Evolutionary conservation across 2,888 invertebrate genomes (phyloP), one percentile per base, ranked within the genome.

Genomic region (Dicranocentrus wangi): DNA sequence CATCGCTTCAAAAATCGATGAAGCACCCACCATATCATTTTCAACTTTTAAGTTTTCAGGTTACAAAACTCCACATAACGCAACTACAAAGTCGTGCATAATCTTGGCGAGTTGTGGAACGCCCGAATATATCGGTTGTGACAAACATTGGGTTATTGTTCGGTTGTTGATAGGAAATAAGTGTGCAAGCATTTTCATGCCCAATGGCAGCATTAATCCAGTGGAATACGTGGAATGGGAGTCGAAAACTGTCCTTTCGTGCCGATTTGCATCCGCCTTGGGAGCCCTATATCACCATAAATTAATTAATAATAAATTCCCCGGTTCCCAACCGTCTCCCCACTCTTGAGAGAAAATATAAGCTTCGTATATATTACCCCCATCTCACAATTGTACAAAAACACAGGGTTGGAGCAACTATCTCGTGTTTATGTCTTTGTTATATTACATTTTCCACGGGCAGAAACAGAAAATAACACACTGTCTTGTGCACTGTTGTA

Each of bases 271-370:
- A 81, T 81, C 73, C 80, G 58, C 73, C 80, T 81, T 81, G 80
- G 80, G 80, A 81, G 73, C 73, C 73, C 80, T 81, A 81, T 75
- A 81, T 81, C 80, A 81, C 80, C 80, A 81, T 81, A 81, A 81
- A 75, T 81, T 81, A 81, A 81, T 81, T 81, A 81, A 81, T 81
- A 81, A 81, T 81, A 81, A 75, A 81, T 81, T 81, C 80, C 80
- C 63, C 23, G 69, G 69, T 66, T 69, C 63, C 80, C 68, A 51
- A 39, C 73, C 42, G 55, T 72, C 69, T 75, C 25, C 21, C 55
- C 23, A 28, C 72, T 80, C 72, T 80, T 58, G 51, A 68, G 80
- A 78, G 60, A 60, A 28, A 70, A 77, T 25, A 77, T 70, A 66
- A 70, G 65, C 65, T 39, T 28, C 51, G 55, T 73, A 32, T 63